Evolutionary conservation across 2,113 vertebrate species (phyloP).

Genomic region (Xenus cinereus): DNA sequence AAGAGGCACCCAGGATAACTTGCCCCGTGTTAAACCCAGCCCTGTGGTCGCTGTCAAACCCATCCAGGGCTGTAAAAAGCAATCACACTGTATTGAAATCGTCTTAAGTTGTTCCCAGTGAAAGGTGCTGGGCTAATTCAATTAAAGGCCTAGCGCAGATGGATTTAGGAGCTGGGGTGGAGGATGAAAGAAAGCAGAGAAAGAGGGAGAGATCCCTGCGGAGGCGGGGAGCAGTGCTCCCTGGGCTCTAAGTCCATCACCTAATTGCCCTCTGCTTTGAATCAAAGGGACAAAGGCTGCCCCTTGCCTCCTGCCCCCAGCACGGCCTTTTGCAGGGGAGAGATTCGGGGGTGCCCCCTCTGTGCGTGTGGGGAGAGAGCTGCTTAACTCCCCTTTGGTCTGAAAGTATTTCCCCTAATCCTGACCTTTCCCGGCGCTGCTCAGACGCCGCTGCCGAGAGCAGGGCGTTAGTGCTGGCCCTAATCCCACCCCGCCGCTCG

Average conservation of each 20-base stretch:
- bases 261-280: slow-evolving; percentile 41
- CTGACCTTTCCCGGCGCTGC: slow-evolving; percentile 48
- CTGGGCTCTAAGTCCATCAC: slow-evolving; percentile 31
- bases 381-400: slow-evolving; percentile 53
- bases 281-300: slow-evolving; percentile 9
- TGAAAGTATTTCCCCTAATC: slow-evolving; percentile 73
- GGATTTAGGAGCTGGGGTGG: slow-evolving; percentile 20
- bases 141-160: slow-evolving; percentile 16
- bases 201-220: neutral
- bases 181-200: slow-evolving; percentile 23
- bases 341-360: neutral
- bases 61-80: neutral
- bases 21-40: neutral
- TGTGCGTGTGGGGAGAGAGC: neutral
- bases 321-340: neutral
- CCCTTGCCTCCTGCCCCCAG: slow-evolving; percentile 35
- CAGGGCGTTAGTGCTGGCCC: neutral
- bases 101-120: neutral
- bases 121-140: slow-evolving; percentile 48
- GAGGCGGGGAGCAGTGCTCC: neutral
- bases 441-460: neutral
- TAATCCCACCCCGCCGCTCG: slow-evolving; percentile 56
- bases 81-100: neutral
- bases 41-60: neutral
- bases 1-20: neutral